Conservation (phyloP, 2,888 invertebrate genomes). For the Drosophila ustulata region DNA sequence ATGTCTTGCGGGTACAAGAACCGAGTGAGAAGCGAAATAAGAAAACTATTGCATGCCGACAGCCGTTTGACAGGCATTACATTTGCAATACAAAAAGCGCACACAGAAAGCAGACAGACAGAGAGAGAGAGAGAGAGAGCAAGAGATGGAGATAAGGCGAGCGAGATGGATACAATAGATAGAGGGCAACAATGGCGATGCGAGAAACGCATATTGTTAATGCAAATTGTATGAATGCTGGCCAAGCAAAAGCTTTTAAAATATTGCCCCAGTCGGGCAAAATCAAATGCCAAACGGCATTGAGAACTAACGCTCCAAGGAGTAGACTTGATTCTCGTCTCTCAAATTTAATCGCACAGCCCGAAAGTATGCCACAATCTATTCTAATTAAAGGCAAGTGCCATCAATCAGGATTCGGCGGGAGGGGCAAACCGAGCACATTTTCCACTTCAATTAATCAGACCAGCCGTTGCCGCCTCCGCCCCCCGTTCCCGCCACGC, state of each 20-base stretch:
- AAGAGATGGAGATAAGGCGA: constrained; percentile 17
- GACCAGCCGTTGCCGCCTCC: constrained; percentile 21
- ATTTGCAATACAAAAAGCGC: constrained; percentile 33
- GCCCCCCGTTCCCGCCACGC: neutral
- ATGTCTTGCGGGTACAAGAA: neutral
- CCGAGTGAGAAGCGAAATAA: constrained; percentile 4
- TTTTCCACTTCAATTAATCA: constrained; percentile 64
- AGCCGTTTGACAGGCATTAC: constrained; percentile 71
- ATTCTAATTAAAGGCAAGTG: constrained; percentile 70
- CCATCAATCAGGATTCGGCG: constrained; percentile 61
- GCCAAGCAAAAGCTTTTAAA: constrained; percentile 59
- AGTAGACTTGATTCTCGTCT: neutral
- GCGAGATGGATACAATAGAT: constrained; percentile 3
- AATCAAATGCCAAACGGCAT: constrained; percentile 36
- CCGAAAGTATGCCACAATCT: constrained; percentile 62
- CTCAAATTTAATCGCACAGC: constrained; percentile 30
- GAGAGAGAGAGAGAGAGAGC: constrained; percentile 4
- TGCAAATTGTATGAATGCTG: constrained; percentile 63
- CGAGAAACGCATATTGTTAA: constrained; percentile 50
- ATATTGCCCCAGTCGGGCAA: constrained; percentile 44
- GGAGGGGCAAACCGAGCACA: constrained; percentile 37
- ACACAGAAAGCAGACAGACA: neutral
- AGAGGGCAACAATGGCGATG: constrained; percentile 30
- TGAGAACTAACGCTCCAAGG: constrained; percentile 22
- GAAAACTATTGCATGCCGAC: constrained; percentile 57